A percentile compares a stretch with the other conserved stretches of the same genome.
Conservation (phyloP, 2,888 invertebrate genomes). For the Steinernema carpocapsae region DNA sequence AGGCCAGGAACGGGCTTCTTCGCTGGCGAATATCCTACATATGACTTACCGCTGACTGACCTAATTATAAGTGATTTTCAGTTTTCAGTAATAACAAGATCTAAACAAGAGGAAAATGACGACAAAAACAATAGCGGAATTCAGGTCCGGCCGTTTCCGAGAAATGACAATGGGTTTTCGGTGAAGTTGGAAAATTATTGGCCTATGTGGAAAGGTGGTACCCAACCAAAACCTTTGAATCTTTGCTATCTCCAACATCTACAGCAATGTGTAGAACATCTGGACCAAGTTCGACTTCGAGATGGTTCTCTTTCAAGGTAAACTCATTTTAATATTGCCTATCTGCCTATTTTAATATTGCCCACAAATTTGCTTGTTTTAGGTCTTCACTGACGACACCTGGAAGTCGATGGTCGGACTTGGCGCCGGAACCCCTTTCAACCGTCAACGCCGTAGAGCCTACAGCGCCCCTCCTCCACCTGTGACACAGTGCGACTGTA, state of each 20-base stretch:
- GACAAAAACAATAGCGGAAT: too few relatives aligned
- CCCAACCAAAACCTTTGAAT: too few relatives aligned
- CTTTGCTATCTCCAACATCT: constrained; percentile 31
- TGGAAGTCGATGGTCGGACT: constrained; percentile 63
- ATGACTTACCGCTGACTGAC: too few relatives aligned
- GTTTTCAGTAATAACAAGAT: too few relatives aligned
- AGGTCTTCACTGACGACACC: constrained; percentile 60
- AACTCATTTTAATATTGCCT: background rate
- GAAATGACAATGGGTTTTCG: too few relatives aligned
- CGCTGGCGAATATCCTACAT: too few relatives aligned
- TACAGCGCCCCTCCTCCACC: constrained; percentile 44
- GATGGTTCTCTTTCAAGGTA: constrained; percentile 32
- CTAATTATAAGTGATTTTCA: too few relatives aligned
- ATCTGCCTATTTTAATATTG: background rate
- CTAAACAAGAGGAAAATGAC: too few relatives aligned
- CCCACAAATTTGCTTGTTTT: constrained; percentile 25
- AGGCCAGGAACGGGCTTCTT: too few relatives aligned
- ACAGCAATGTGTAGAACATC: constrained; percentile 33
- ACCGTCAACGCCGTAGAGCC: constrained; percentile 58
- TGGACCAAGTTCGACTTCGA: constrained; percentile 25
- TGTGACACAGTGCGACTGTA: constrained; percentile 41
- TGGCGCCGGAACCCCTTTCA: constrained; percentile 60
- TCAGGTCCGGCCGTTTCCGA: too few relatives aligned
- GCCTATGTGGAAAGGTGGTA: too few relatives aligned
- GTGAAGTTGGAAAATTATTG: too few relatives aligned